A percentile compares a stretch with the other conserved stretches of the same genome.
phyloP scores from a whole-genome alignment of 2,797 vertebrate species.

The Silurus lanzhouensis region DNA sequence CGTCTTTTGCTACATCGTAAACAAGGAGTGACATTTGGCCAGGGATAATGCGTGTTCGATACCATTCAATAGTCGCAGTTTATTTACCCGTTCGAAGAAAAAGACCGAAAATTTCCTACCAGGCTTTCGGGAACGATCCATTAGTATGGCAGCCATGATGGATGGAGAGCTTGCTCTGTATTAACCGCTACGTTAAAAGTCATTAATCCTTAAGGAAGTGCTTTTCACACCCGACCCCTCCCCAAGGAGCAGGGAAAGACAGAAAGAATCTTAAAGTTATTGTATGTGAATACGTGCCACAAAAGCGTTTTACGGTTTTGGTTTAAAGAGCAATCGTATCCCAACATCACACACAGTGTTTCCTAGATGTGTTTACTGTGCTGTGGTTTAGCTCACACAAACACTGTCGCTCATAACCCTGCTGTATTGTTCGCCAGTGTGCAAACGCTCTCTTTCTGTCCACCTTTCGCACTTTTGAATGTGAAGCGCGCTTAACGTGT shows the following conservation, averaged over 20 bases:
- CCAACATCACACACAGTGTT: slow-evolving; percentile 3
- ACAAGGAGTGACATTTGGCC: slow-evolving; percentile 19
- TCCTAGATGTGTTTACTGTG: not conserved
- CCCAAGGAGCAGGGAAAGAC: slow-evolving; percentile 52
- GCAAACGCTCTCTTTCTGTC: not conserved
- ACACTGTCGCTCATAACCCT: not conserved
- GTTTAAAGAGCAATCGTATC: not conserved
- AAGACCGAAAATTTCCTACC: slow-evolving; percentile 3
- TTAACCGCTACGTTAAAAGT: slow-evolving; percentile 83
- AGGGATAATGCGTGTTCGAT: slow-evolving; percentile 19
- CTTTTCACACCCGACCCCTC: slow-evolving; percentile 75
- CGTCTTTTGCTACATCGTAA: slow-evolving; percentile 6
- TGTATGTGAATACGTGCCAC: not conserved
- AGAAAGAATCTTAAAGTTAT: slow-evolving; percentile 6
- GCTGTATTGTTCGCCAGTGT: not conserved
- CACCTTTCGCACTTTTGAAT: not conserved
- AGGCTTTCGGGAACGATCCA: slow-evolving; percentile 62
- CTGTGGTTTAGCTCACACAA: not conserved
- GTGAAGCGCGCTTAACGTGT: not conserved
- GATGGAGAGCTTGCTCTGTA: slow-evolving; percentile 79
- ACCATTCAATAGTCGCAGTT: slow-evolving; percentile 17
- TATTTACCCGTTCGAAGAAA: slow-evolving; percentile 25
- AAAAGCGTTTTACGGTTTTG: not conserved
- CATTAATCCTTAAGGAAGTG: slow-evolving; percentile 83
- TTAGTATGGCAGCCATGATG: slow-evolving; percentile 83